Evolutionary conservation across 2,888 invertebrate genomes (phyloP).

Genomic region (Leucophenga montana): DNA sequence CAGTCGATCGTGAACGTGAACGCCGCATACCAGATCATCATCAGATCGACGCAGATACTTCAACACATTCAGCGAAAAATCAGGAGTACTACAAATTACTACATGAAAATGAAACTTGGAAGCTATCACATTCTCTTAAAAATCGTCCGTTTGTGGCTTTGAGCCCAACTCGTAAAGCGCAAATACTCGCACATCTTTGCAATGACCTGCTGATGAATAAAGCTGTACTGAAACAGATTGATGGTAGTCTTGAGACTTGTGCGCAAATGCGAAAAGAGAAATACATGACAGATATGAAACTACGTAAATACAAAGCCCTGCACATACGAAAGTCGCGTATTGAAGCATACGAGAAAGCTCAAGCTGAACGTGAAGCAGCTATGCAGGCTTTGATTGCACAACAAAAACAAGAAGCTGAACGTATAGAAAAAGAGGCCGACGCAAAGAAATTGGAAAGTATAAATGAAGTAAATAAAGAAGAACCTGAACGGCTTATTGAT

Average conservation of each 20-base stretch:
- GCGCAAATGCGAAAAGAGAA: conserved; percentile 91
- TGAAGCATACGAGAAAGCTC: conserved; percentile 80
- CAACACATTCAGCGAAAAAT: conserved; percentile 83
- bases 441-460: conserved; percentile 41
- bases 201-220: conserved; percentile 96
- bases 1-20: conserved; percentile 86
- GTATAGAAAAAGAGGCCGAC: conserved; percentile 57
- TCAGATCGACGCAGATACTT: conserved; percentile 81
- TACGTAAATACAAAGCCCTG: conserved; percentile 85
- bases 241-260: conserved; percentile 88
- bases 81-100: conserved; percentile 85
- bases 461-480: conserved; percentile 33
- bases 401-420: conserved; percentile 73
- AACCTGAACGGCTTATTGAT: conserved; percentile 14
- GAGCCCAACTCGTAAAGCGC: conserved; percentile 88
- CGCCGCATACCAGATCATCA: conserved; percentile 88
- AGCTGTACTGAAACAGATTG: conserved; percentile 90
- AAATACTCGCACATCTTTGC: conserved; percentile 92
- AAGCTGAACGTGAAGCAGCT: conserved; percentile 70
- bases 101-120: conserved; percentile 85
- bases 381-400: conserved; percentile 68
- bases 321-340: conserved; percentile 84
- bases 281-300: conserved; percentile 93
- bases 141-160: conserved; percentile 90
- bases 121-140: conserved; percentile 84